Percentiles rank a stretch among this genome's conserved stretches.
These are phyloP conservation scores for Brachymystax lenok DNA, from an alignment of 2,797 vertebrate species.

Conservation along the genomic window DNA sequence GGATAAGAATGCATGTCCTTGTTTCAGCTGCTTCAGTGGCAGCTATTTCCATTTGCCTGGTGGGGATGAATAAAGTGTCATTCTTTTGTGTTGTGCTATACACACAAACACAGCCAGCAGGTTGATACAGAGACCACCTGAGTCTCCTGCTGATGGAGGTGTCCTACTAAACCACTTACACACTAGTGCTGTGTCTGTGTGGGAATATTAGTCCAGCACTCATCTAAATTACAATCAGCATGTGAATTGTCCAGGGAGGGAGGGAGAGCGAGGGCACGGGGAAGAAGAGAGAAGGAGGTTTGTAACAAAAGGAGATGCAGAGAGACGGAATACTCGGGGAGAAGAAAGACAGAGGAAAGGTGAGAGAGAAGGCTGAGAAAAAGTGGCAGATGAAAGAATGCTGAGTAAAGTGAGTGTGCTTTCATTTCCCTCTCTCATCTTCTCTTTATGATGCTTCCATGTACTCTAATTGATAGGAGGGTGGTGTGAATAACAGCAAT, in stretches of 20 bases:
- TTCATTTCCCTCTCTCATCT: neutral
- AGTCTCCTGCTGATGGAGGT: too few species aligned
- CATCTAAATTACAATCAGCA: too few species aligned
- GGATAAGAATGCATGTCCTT: neutral
- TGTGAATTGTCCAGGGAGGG: neutral
- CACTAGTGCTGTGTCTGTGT: too few species aligned
- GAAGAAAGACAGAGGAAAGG: neutral
- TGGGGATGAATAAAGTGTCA: too few species aligned
- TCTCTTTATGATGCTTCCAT: neutral
- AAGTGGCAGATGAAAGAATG: conserved; percentile 9
- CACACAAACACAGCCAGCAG: too few species aligned
- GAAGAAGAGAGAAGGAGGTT: neutral
- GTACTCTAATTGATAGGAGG: conserved; percentile 7
- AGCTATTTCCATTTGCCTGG: too few species aligned
- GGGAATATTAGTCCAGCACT: too few species aligned
- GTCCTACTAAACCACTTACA: too few species aligned
- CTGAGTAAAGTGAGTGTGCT: conserved; percentile 10
- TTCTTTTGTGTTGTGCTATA: too few species aligned
- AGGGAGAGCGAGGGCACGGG: neutral
- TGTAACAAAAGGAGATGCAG: neutral
- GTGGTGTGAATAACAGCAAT: neutral
- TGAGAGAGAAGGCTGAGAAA: neutral
- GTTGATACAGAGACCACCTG: too few species aligned
- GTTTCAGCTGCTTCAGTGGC: neutral
- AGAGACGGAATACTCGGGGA: neutral